Conservation (phyloP, 2,888 invertebrate species). For the Euplagia quadripunctaria region DNA sequence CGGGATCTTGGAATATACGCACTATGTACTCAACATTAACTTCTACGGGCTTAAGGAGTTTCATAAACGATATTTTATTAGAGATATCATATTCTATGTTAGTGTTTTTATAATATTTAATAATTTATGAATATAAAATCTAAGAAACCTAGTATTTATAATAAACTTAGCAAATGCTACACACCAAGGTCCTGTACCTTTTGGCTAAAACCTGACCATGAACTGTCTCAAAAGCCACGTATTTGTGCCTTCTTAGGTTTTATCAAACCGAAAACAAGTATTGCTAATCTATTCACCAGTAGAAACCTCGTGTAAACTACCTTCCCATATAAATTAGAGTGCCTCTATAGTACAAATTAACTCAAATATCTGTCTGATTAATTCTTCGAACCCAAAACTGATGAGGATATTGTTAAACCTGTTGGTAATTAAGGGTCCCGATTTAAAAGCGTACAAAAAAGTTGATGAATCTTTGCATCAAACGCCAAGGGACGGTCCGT, state of each 20-base stretch:
- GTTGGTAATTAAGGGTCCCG: too few species aligned
- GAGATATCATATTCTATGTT: slow-evolving; percentile 94
- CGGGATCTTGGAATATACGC: slow-evolving; percentile 95
- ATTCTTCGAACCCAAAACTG: too few species aligned
- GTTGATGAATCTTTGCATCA: too few species aligned
- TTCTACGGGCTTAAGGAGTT: slow-evolving; percentile 95
- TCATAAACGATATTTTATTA: slow-evolving; percentile 94
- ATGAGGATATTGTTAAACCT: too few species aligned
- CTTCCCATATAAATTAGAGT: background rate
- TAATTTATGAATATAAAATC: too few species aligned
- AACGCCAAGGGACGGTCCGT: too few species aligned
- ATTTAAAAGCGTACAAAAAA: too few species aligned
- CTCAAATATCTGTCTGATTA: too few species aligned
- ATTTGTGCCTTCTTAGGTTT: background rate
- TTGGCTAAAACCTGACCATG: too few species aligned
- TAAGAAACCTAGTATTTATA: background rate
- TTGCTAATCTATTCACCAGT: background rate
- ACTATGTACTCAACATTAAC: slow-evolving; percentile 94
- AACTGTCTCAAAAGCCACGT: too few species aligned
- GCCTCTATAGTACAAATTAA: background rate
- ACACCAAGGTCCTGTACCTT: background rate
- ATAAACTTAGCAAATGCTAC: background rate
- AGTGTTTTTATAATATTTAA: slow-evolving; percentile 73
- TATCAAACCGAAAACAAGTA: background rate
- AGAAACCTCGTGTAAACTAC: background rate